A percentile compares a stretch with the other conserved stretches of the same genome.
Conservation (phyloP, 1,140 invertebrate species). For the Batillaria attramentaria region DNA sequence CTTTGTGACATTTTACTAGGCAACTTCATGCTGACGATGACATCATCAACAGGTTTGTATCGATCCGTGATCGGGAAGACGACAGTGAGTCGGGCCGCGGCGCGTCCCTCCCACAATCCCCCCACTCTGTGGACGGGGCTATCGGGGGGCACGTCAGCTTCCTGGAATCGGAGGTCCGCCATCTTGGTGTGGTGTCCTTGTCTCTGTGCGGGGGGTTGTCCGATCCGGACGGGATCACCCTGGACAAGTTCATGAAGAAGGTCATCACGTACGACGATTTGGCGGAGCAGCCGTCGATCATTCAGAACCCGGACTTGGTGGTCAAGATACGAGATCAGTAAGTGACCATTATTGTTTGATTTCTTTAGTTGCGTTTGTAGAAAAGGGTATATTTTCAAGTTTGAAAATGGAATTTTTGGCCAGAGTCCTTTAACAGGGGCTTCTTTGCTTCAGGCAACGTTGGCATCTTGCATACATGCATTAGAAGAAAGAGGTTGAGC, state of each 20-base stretch:
- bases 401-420: too few relatives aligned
- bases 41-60: slow-evolving; percentile 42
- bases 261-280: slow-evolving; percentile 88
- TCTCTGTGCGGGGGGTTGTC: slow-evolving; percentile 87
- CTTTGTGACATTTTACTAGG: too few relatives aligned
- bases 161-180: slow-evolving; percentile 70
- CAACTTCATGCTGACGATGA: too few relatives aligned
- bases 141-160: slow-evolving; percentile 67
- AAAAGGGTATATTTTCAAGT: too few relatives aligned
- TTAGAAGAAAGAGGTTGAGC: too few relatives aligned
- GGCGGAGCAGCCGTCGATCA: slow-evolving; percentile 80
- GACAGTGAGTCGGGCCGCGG: slow-evolving; percentile 96
- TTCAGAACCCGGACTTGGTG: slow-evolving; percentile 89
- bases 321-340: slow-evolving; percentile 90
- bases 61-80: slow-evolving; percentile 78
- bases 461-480: too few relatives aligned
- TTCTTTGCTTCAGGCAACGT: too few relatives aligned
- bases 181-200: slow-evolving; percentile 70
- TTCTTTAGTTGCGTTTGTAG: too few relatives aligned
- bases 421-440: too few relatives aligned
- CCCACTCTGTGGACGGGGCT: slow-evolving; percentile 87
- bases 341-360: too few relatives aligned
- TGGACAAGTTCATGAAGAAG: slow-evolving; percentile 81
- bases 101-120: slow-evolving; percentile 92
- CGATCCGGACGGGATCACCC: slow-evolving; percentile 72